Evolutionary conservation across 2,113 vertebrate genomes (phyloP), one percentile per base, ranked within the genome.

Genomic region (rabbit (Oryctolagus cuniculus)): DNA sequence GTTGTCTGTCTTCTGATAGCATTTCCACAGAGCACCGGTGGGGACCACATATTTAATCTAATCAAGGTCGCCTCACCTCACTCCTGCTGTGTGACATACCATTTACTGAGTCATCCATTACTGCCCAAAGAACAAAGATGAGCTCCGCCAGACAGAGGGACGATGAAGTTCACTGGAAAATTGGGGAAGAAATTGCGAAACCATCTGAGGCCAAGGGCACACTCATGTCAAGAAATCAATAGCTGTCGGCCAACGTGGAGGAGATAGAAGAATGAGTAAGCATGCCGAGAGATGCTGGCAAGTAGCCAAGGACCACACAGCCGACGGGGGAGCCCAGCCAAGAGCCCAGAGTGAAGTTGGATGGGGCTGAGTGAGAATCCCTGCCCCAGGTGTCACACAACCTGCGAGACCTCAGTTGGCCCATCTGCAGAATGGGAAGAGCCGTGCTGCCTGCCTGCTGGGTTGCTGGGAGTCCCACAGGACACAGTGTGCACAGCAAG

Each of bases 81-180:
- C 95, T 96, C 85, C 80, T 74, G 78, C 36, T 63, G 92, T 74
- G 22, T 84, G 96, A 93, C 77, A 81, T 25, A 87, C 82, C 95
- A 94, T 73, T 95, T 96, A 96, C 64, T 0, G 97, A 97, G 92
- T 91, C 96, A 89, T 91, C 96, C 92, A 66, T 90, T 92, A 80
- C 64, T 91, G 91, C 93, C 89, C 91, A 61, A 93, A 96, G 96
- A 96, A 96, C 85, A 96, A 98, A 98, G 94, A 85, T 0, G 0
- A 93, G 96, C 94, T 90, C 95, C 92, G 85, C 0, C 1, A 88
- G 95, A 95, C 93, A 97, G 93, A 85, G 73, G 77, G 94, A 95
- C 94, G 90, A 87, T 97, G 90, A 94, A 97, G 97, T 96, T 94
- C 86, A 92, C 94, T 94, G 90, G 49, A 44, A 95, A 97, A 97